Evolutionary conservation across 2,888 invertebrate genomes (phyloP), one percentile per base, ranked within the genome.

Genomic region (Drosophila melanocephala): DNA sequence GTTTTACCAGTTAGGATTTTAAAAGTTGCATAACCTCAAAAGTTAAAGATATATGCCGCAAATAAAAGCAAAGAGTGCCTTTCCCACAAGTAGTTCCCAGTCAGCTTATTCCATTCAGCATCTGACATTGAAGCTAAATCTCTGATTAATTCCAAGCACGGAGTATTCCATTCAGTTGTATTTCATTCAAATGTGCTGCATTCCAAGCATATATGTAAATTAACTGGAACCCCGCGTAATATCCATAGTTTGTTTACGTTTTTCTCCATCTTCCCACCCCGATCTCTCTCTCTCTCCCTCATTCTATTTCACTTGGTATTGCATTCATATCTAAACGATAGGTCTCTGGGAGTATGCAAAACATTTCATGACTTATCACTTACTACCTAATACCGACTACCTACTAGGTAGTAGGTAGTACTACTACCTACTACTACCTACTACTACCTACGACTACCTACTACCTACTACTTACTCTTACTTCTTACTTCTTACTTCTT

Each of bases 51-150:
- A 14, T 14, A 1, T 14, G 14, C 12, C 33, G 12, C 14, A 14
- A 14, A 47, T 47, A 47, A 47, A 26, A 16, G 26, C 47, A 47
- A 26, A 47, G 47, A 26, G 26, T 26, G 47, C 26, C 16, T 47
- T 26, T 47, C 26, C 14, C 47, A 47, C 26, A 26, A 47, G 47
- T 47, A 16, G 26, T 22, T 53, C 19, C 26, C 35, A 30, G 14
- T 44, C 26, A 35, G 14, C 10, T 26, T 47, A 28, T 56, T 28
- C 19, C 28, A 52, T 63, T 62, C 16, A 52, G 55, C 56, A 30
- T 28, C 63, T 80, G 81, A 69, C 79, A 79, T 79, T 77, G 72
- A 80, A 65, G 52, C 72, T 30, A 59, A 58, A 70, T 66, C 58
- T 39, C 69, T 51, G 64, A 56, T 63, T 58, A 70, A 69, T 75